Evolutionary conservation across 2,888 invertebrate genomes (phyloP).

Genomic region (Tetragonisca angustula): DNA sequence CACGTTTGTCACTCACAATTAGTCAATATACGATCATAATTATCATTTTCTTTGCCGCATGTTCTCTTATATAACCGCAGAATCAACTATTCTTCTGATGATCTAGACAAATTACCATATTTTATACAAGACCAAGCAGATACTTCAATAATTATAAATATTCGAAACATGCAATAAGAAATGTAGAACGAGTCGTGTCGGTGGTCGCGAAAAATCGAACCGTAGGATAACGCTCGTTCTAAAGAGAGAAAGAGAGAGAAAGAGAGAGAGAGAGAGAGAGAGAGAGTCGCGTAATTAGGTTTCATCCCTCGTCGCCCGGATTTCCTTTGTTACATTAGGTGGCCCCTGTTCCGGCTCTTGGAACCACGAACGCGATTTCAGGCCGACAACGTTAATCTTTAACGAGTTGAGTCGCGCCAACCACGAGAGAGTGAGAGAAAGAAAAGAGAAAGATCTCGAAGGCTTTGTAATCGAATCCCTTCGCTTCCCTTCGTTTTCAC

Average conservation of each 20-base stretch:
- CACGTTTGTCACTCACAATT: no score
- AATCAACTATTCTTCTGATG: no score
- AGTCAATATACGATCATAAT: no score
- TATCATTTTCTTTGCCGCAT: no score
- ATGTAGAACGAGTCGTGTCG: neutral
- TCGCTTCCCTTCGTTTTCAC: slow-evolving; percentile 26
- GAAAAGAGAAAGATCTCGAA: slow-evolving; percentile 7
- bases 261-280: no score
- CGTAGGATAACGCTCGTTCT: neutral
- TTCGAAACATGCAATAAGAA: neutral
- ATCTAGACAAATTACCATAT: no score
- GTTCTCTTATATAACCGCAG: no score
- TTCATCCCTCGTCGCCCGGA: slow-evolving; percentile 72
- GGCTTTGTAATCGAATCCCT: slow-evolving; percentile 19
- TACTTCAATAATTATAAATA: no score
- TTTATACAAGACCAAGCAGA: no score
- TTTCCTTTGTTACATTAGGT: slow-evolving; percentile 80
- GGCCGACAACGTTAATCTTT: slow-evolving; percentile 68
- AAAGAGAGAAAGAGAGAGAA: neutral
- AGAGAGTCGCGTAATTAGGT: slow-evolving; percentile 69
- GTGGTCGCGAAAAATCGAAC: slow-evolving; percentile 23
- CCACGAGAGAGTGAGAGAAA: neutral
- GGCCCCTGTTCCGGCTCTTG: slow-evolving; percentile 63
- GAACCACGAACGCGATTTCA: slow-evolving; percentile 56
- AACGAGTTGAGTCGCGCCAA: slow-evolving; percentile 56